Conservation (phyloP, 2,888 invertebrate genomes). For the Philhelius pedissequus region DNA sequence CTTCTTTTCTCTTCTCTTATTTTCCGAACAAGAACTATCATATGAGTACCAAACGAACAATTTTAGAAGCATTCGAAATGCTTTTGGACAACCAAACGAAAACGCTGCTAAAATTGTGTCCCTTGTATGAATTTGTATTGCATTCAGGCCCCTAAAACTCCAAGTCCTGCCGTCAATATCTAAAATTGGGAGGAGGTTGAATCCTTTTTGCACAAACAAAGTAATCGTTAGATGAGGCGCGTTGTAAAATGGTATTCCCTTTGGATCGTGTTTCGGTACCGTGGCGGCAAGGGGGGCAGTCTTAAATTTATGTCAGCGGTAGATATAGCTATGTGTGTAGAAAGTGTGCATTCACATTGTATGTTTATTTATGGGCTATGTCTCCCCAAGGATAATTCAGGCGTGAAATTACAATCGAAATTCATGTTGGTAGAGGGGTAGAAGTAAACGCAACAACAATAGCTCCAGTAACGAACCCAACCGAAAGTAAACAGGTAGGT, state of each 20-base stretch:
- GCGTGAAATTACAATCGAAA: slow-evolving; percentile 78
- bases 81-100: too few relatives aligned
- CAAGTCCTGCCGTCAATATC: neutral
- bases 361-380: slow-evolving; percentile 70
- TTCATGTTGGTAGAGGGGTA: slow-evolving; percentile 55
- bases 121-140: neutral
- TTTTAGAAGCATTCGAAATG: too few relatives aligned
- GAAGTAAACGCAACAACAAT: neutral
- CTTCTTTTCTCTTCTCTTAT: too few relatives aligned
- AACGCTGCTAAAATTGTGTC: neutral
- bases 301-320: slow-evolving; percentile 56
- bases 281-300: neutral
- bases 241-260: slow-evolving; percentile 27
- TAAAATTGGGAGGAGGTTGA: slow-evolving; percentile 3
- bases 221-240: slow-evolving; percentile 58
- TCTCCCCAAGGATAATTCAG: slow-evolving; percentile 78
- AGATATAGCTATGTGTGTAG: neutral
- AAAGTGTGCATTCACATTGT: slow-evolving; percentile 30
- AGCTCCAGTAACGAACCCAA: slow-evolving; percentile 34
- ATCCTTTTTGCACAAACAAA: slow-evolving; percentile 56
- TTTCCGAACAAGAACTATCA: too few relatives aligned
- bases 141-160: neutral
- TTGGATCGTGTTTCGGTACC: neutral
- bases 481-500: slow-evolving; percentile 47
- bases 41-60: too few relatives aligned